Percentiles rank a stretch among this genome's conserved stretches.
Evolutionary conservation across 2,888 invertebrate genomes (phyloP).

Genomic region (Apotomis betuletana): DNA sequence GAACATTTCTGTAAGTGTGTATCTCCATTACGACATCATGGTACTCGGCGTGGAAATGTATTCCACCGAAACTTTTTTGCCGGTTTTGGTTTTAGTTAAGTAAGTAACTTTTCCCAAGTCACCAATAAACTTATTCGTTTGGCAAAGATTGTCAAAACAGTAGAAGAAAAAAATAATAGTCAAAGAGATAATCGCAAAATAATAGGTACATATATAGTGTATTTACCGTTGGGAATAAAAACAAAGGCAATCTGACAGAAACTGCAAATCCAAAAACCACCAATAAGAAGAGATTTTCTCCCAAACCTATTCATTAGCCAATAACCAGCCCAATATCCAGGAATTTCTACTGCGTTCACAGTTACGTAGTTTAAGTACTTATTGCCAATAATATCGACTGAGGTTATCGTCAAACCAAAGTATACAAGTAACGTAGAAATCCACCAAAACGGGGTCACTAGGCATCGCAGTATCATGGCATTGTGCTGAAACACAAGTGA

Average conservation of each 20-base stretch:
- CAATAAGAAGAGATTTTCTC: slow-evolving; percentile 14
- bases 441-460: slow-evolving; percentile 17
- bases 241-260: slow-evolving; percentile 19
- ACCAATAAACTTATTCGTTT: no score
- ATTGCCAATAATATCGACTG: slow-evolving; percentile 3
- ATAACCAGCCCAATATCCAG: slow-evolving; percentile 10
- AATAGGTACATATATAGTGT: not conserved
- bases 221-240: slow-evolving; percentile 24
- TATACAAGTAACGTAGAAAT: not conserved
- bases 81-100: no score
- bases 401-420: no score
- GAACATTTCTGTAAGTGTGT: no score
- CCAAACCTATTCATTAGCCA: slow-evolving; percentile 11
- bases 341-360: not conserved
- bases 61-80: no score
- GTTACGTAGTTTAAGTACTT: slow-evolving; percentile 19
- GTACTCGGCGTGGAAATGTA: no score
- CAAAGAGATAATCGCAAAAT: not conserved
- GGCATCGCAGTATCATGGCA: slow-evolving; percentile 6
- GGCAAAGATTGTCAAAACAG: no score
- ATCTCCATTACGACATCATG: no score
- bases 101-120: no score
- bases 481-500: slow-evolving; percentile 16
- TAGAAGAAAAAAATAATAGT: no score
- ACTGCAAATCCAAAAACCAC: slow-evolving; percentile 5